A percentile compares a stretch with the other conserved stretches of the same genome.
Evolutionary conservation across 2,797 vertebrate species (phyloP).

Genomic region (Periophthalmus magnuspinnatus): DNA sequence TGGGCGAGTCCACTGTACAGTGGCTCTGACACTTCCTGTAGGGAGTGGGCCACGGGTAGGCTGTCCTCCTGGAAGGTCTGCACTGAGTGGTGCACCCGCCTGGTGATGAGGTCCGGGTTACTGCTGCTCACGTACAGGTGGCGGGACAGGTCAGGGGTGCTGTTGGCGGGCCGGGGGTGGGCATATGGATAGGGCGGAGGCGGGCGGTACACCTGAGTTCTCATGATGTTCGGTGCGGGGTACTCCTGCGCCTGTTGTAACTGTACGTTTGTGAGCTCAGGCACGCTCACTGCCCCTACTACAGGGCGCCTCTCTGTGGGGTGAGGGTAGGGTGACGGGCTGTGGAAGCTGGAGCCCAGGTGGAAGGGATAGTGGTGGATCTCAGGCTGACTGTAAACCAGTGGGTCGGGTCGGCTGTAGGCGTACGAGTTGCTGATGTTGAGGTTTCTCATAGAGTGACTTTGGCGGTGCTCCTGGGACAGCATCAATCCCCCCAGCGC

Average conservation of each 20-base stretch:
- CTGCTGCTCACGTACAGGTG: conserved; percentile 94
- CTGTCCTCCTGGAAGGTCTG: conserved; percentile 99
- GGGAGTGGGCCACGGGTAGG: conserved; percentile 93
- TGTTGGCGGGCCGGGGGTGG: conserved; percentile 91
- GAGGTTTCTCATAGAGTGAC: conserved; percentile 94
- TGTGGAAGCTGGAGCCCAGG: conserved; percentile 92
- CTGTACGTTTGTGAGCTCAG: conserved; percentile 95
- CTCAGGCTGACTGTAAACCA: conserved; percentile 98
- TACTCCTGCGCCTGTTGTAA: conserved; percentile 94
- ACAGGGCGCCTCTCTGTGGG: conserved; percentile 88
- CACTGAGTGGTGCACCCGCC: conserved; percentile 96
- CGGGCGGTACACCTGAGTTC: conserved; percentile 92
- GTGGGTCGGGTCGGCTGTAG: conserved; percentile 91
- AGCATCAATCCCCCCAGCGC: conserved; percentile 78
- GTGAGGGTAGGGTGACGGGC: conserved; percentile 88
- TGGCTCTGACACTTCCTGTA: conserved; percentile 96
- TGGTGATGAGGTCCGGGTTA: conserved; percentile 93
- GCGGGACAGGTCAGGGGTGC: conserved; percentile 94
- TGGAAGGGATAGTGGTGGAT: conserved; percentile 89
- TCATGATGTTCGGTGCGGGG: conserved; percentile 92
- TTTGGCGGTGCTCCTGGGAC: conserved; percentile 85
- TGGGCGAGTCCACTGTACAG: conserved; percentile 81
- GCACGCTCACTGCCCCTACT: conserved; percentile 94
- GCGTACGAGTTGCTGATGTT: conserved; percentile 92
- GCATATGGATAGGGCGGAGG: conserved; percentile 90